Base-by-base conservation (phyloP, 2,797 vertebrate genomes). In the Capromys pilorides region DNA sequence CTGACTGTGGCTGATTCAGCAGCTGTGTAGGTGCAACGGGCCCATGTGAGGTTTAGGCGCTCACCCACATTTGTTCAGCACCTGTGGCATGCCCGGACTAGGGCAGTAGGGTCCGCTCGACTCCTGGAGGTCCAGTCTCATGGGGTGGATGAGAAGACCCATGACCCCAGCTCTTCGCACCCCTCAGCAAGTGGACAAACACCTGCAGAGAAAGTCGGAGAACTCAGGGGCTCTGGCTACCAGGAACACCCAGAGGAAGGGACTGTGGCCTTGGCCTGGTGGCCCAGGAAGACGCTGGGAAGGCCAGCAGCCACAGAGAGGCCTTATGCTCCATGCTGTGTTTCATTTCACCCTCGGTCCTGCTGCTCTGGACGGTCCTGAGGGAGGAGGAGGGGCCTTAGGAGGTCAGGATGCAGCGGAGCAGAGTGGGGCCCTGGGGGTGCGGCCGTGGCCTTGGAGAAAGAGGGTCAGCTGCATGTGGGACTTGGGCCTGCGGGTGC, bases 11-110 rank as follows among this genome's bases (percentile, higher is more conserved):
- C 87, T 66, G 61, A 51, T 39, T 10, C 45, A 10, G 16, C 33
- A 16, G 41, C 16, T 62, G 21, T 9, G 10, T 31, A 5, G 64
- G 26, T 62, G 22, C 36, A 21, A 88, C 51, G 45, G 31, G 59
- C 79, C 51, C 71, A 16, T 9, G 39, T 21, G 39, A 62, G 45
- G n/a, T 39, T 54, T 41, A 73, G 71, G 71, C 39, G 1, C 24
- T 39, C 21, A 21, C 36, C 21, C 69, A 6, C 24, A 41, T 33
- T 73, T 41, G 73, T 41, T 59, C 39, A 49, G 11, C 31, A 45
- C 26, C 28, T 6, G 0, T 36, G 36, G 24, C 49, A 1, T 45
- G 1, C 36, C 18, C 0, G 83, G 39, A 45, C 62, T 0, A 5
- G 28, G 26, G 39, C 22, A 31, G 5, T 39, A 45, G 67, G 41